Base-by-base conservation (phyloP, 2,888 invertebrate genomes). In the Ophion obscuratus region DNA sequence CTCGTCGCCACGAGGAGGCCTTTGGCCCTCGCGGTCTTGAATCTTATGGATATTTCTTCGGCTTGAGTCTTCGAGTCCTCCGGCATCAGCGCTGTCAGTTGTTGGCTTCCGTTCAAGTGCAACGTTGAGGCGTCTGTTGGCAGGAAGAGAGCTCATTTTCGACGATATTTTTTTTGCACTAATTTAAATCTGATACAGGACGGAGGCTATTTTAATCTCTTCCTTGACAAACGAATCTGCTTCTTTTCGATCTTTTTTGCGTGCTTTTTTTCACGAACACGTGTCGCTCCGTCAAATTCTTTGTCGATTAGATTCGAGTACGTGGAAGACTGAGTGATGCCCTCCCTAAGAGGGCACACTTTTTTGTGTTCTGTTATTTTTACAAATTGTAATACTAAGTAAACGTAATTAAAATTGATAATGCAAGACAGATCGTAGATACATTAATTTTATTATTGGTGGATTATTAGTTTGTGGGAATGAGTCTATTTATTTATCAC, bases 91-190 rank as follows among this genome's bases (percentile, higher is more conserved):
- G 98, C 96, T 59, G 97, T 96, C 95, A 99, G 96, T 92, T 98
- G 97, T 93, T 99, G 98, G 36, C 97, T 97, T 59, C 98, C 98
- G 92, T 99, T 98, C 91, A 99, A 96, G 91, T 96, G 97, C 86
- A 99, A 95, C 2, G 98, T 98, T 9, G 98, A 96, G 0, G 98
- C 97, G 93, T 98, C 99, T 97, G 83, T 73, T 61, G 53, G 14
- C 17, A 14, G 17, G 4, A 17, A 53, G 53, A 17, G 53, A 47
- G 0, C 17, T 53, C 53, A 53, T 53, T 53, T 53, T 17, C 5
- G 53, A 53, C 2, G 0, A 53, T 40, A 7, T 9, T 40, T 40
- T 40, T 17, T 57, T 57, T 57, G 14, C 17, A 57, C 57, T 6
- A 57, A 1, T 17, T 57, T 57, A 7, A 57, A 57, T 57, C 14